Evolutionary conservation across 2,797 vertebrate genomes (phyloP), one percentile per base, ranked within the genome.

Genomic region (Staurois parvus): DNA sequence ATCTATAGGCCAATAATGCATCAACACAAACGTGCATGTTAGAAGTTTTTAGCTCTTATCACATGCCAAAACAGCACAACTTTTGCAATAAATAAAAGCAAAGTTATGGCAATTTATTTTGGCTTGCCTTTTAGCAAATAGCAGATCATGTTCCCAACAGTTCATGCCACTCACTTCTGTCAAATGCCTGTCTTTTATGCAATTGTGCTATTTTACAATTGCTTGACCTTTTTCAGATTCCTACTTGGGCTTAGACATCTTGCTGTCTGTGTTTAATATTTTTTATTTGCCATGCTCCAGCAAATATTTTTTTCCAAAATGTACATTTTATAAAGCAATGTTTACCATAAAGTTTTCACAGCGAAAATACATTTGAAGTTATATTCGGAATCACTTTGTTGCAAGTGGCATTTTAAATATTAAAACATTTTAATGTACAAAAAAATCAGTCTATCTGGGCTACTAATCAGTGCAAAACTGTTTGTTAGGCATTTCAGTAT

Each of bases 61-160:
- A 40, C 40, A 72, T 72, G 28, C n/a, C 37, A 72, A 2, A 42
- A 26, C 21, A 42, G n/a, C 7, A 42, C 4, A 42, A 24, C 30
- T 21, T 32, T 21, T 32, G 21, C 68, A 81, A 81, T 48, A 48
- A 79, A 79, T 48, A 72, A 42, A 48, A 29, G 78, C 48, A 80
- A 70, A 80, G 5, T 45, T 30, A 11, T 12, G 5, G 78, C 67
- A 56, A 80, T 80, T 70, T 70, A 37, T 70, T 80, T 69, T 56
- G 40, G 66, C 28, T 81, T 21, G n/a, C 29, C 66, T 81, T 81
- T 72, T 62, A 72, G n/a, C 67, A 81, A 81, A 81, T 81, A 28
- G 48, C 30, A 64, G 32, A 72, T 78, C 52, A 30, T 78, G 34
- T 9, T 70, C 67, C 52, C 9, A 84, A 30, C 83, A 84, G 70